A percentile compares a stretch with the other conserved stretches of the same genome.
phyloP scores from a whole-genome alignment of 2,888 invertebrate species.

The Griposia aprilina region DNA sequence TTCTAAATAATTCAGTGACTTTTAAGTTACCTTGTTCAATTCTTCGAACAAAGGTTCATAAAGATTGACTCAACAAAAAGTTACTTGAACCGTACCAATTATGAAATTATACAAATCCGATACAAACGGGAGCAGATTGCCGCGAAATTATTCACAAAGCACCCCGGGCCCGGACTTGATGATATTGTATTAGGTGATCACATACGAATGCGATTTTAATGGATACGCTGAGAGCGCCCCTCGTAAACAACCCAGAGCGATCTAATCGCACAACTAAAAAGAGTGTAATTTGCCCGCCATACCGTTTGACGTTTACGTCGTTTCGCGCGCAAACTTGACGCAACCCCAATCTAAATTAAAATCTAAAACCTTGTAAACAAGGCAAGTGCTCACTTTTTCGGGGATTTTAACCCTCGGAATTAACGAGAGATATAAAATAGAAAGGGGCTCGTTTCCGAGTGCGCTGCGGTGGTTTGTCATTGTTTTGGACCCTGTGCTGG shows the following conservation, averaged over 20 bases:
- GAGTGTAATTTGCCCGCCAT: slow-evolving; percentile 73
- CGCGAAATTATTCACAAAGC: slow-evolving; percentile 90
- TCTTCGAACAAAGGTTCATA: slow-evolving; percentile 29
- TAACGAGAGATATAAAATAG: slow-evolving; percentile 87
- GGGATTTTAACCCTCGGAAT: slow-evolving; percentile 90
- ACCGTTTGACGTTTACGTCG: slow-evolving; percentile 77
- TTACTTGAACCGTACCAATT: slow-evolving; percentile 73
- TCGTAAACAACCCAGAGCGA: slow-evolving; percentile 69
- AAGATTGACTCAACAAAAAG: slow-evolving; percentile 55
- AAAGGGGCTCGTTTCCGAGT: slow-evolving; percentile 76
- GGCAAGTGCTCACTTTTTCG: slow-evolving; percentile 91
- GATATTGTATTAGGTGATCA: slow-evolving; percentile 91
- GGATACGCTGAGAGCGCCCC: slow-evolving; percentile 80
- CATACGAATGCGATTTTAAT: slow-evolving; percentile 91
- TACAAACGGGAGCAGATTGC: slow-evolving; percentile 89
- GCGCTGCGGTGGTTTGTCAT: slow-evolving; percentile 79
- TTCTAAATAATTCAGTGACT: background rate
- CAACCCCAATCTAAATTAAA: slow-evolving; percentile 91
- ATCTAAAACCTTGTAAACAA: slow-evolving; percentile 92
- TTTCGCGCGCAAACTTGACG: slow-evolving; percentile 70
- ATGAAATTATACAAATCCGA: slow-evolving; percentile 85
- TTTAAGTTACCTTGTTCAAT: slow-evolving; percentile 14
- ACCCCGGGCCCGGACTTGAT: slow-evolving; percentile 87
- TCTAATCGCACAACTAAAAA: slow-evolving; percentile 72
- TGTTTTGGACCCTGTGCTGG: slow-evolving; percentile 65